Evolutionary conservation across 1,140 invertebrate species (phyloP).

Genomic region (Aphaenogaster floridana): DNA sequence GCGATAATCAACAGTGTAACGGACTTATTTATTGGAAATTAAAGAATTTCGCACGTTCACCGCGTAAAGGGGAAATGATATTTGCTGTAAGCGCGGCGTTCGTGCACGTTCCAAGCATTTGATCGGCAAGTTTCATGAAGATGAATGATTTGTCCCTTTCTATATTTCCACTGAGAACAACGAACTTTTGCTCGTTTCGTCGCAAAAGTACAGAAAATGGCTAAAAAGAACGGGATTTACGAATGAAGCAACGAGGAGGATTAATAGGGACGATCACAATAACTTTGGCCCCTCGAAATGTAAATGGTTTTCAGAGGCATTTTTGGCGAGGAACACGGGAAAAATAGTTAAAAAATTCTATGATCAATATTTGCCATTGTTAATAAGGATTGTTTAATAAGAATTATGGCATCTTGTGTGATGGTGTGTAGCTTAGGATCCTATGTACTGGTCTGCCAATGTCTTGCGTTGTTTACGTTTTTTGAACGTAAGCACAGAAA

Average conservation of each 20-base stretch:
- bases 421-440: too few relatives aligned
- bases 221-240: neutral
- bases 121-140: slow-evolving; percentile 51
- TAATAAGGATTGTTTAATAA: too few relatives aligned
- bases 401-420: too few relatives aligned
- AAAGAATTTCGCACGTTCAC: neutral
- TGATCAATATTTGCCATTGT: too few relatives aligned
- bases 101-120: neutral
- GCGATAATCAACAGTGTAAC: neutral
- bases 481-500: too few relatives aligned
- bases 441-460: too few relatives aligned
- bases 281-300: too few relatives aligned
- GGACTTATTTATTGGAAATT: neutral
- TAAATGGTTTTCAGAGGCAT: too few relatives aligned
- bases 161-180: neutral
- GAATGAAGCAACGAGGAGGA: slow-evolving; percentile 6
- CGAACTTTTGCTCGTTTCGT: neutral
- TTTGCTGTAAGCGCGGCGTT: neutral
- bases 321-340: too few relatives aligned
- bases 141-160: slow-evolving; percentile 12
- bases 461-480: too few relatives aligned
- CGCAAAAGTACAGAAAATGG: neutral
- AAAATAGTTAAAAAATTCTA: too few relatives aligned
- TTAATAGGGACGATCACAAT: too few relatives aligned
- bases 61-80: neutral